Conservation (phyloP, 2,888 invertebrate genomes). For the Lasioglossum zephyrum region DNA sequence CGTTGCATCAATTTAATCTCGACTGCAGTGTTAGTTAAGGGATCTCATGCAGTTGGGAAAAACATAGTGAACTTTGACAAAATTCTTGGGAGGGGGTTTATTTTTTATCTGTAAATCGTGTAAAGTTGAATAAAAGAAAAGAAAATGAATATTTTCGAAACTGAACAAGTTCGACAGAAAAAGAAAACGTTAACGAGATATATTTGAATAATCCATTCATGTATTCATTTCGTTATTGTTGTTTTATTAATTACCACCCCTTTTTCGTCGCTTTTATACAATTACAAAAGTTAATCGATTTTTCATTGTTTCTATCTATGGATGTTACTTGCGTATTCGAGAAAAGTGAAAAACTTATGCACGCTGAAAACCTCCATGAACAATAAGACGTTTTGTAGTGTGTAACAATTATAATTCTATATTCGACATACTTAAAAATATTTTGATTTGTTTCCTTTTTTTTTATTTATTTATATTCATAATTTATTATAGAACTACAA, state of each 20-base stretch:
- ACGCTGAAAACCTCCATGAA: conserved; percentile 27
- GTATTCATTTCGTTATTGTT: neutral
- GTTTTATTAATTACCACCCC: neutral
- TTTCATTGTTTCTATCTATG: neutral
- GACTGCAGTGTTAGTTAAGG: conserved; percentile 1
- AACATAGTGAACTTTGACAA: neutral
- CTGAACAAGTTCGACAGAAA: neutral
- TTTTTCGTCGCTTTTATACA: conserved; percentile 11
- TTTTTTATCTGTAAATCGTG: neutral
- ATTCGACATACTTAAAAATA: conserved; percentile 33
- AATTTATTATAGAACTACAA: conserved; percentile 42
- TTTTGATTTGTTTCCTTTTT: conserved; percentile 33
- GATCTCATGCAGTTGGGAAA: neutral
- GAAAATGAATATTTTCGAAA: neutral
- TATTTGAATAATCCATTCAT: conserved; percentile 1
- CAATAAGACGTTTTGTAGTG: conserved; percentile 24
- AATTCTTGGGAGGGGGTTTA: neutral
- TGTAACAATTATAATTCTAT: conserved; percentile 31
- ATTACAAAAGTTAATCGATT: conserved; percentile 6
- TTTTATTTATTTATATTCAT: conserved; percentile 29
- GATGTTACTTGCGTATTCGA: conserved; percentile 4
- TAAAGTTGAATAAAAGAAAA: neutral
- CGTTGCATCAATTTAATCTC: conserved; percentile 25
- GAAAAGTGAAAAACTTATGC: conserved; percentile 21
- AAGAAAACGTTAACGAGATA: conserved; percentile 3